Evolutionary conservation across 1,140 invertebrate species (phyloP).

Genomic region (Agrypnia vestita): DNA sequence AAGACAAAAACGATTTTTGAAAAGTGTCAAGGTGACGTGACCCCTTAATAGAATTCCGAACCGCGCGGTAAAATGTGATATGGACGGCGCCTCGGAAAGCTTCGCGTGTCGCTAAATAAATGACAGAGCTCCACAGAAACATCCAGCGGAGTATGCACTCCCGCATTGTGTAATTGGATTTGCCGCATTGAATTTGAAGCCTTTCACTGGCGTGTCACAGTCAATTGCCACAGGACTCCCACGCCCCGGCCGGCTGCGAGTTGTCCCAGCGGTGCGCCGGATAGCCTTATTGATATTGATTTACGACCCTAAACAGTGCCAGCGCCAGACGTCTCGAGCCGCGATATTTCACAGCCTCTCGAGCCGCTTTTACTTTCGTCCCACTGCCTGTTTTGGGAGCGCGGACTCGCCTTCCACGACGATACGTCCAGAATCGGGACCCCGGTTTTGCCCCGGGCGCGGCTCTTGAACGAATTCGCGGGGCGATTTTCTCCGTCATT

Average conservation of each 20-base stretch:
- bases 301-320: conserved; percentile 8
- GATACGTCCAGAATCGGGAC: too few relatives aligned
- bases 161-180: conserved; percentile 19
- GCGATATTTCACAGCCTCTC: conserved; percentile 4
- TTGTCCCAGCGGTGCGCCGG: background rate
- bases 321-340: conserved; percentile 6
- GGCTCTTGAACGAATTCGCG: too few relatives aligned
- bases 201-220: conserved; percentile 24
- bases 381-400: conserved; percentile 1
- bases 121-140: too few relatives aligned
- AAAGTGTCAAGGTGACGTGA: too few relatives aligned
- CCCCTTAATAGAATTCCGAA: too few relatives aligned
- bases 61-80: too few relatives aligned
- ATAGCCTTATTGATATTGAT: conserved; percentile 9
- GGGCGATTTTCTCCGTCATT: too few relatives aligned
- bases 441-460: too few relatives aligned
- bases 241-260: background rate
- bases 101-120: too few relatives aligned
- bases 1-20: too few relatives aligned
- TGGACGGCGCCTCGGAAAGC: too few relatives aligned
- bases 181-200: background rate
- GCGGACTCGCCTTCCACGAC: too few relatives aligned
- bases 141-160: background rate
- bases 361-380: conserved; percentile 10
- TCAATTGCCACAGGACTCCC: conserved; percentile 5